Evolutionary conservation across 2,888 invertebrate genomes (phyloP).

Genomic region (Sabatieria punctata): DNA sequence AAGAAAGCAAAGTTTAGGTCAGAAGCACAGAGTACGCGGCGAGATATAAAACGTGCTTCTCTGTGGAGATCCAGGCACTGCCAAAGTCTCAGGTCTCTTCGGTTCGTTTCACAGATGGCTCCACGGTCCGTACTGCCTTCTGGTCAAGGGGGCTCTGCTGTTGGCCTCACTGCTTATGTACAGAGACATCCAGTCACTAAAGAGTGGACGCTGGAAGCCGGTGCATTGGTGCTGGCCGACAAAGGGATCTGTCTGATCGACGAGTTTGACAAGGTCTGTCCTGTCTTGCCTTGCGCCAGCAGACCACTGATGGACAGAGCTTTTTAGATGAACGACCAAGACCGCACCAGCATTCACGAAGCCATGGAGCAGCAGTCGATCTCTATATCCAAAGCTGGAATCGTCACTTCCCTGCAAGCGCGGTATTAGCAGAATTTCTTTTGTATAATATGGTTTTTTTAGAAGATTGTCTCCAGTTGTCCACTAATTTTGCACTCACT

Average conservation of each 20-base stretch:
- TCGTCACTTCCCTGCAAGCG: conserved; percentile 91
- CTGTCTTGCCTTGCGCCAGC: no score
- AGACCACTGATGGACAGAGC: no score
- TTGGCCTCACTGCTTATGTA: conserved; percentile 95
- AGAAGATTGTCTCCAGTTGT: no score
- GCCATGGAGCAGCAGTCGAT: conserved; percentile 99
- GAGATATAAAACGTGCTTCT: conserved; percentile 90
- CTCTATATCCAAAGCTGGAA: conserved; percentile 95
- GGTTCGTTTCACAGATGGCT: conserved; percentile 68
- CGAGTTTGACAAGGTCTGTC: conserved; percentile 81
- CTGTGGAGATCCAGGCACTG: conserved; percentile 97
- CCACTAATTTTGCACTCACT: no score
- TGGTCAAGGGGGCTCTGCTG: conserved; percentile 94
- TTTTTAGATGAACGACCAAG: conserved; percentile 82
- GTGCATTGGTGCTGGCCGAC: conserved; percentile 89
- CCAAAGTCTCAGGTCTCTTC: conserved; percentile 96
- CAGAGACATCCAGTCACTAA: conserved; percentile 70
- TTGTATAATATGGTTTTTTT: no score
- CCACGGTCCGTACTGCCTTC: conserved; percentile 94
- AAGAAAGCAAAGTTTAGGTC: no score
- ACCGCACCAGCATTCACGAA: conserved; percentile 94
- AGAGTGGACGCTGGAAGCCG: conserved; percentile 98
- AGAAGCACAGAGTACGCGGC: conserved; percentile 80
- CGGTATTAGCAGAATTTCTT: no score
- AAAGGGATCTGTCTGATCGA: conserved; percentile 96